Evolutionary conservation across 2,113 vertebrate species (phyloP).

Genomic region (Pseudonaja textilis): DNA sequence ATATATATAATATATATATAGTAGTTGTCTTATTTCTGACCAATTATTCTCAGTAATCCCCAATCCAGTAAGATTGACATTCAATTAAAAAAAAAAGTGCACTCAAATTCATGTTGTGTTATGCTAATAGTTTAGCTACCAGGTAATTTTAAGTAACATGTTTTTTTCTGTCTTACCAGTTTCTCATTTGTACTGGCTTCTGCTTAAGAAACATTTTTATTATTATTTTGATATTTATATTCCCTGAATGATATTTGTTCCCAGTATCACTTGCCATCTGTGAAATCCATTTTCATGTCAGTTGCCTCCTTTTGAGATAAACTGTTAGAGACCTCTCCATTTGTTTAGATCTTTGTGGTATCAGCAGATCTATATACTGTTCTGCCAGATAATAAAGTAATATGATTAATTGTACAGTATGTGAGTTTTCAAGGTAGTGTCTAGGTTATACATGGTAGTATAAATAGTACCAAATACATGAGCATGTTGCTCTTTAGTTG

Average conservation of each 20-base stretch:
- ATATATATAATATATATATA: not conserved
- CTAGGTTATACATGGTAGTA: not conserved
- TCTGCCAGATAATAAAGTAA: slow-evolving; percentile 3
- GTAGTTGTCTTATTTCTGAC: not conserved
- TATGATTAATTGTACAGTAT: not conserved
- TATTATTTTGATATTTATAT: slow-evolving; percentile 18
- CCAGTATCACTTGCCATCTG: slow-evolving; percentile 8
- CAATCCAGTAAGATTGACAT: not conserved
- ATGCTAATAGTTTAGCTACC: not conserved
- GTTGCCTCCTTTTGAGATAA: not conserved
- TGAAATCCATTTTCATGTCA: not conserved
- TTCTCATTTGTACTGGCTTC: not conserved
- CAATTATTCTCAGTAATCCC: not conserved
- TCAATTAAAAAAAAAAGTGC: not conserved
- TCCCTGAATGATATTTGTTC: slow-evolving; percentile 5
- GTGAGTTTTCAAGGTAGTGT: not conserved
- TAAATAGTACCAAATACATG: not conserved
- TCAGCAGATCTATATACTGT: not conserved
- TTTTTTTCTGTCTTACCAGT: not conserved
- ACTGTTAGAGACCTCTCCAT: not conserved
- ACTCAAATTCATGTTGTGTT: not conserved
- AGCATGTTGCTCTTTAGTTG: not conserved
- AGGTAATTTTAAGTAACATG: not conserved
- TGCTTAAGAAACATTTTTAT: not conserved
- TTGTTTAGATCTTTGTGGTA: not conserved